Conservation (phyloP, 2,888 invertebrate species). For the Pasiphila rectangulata region DNA sequence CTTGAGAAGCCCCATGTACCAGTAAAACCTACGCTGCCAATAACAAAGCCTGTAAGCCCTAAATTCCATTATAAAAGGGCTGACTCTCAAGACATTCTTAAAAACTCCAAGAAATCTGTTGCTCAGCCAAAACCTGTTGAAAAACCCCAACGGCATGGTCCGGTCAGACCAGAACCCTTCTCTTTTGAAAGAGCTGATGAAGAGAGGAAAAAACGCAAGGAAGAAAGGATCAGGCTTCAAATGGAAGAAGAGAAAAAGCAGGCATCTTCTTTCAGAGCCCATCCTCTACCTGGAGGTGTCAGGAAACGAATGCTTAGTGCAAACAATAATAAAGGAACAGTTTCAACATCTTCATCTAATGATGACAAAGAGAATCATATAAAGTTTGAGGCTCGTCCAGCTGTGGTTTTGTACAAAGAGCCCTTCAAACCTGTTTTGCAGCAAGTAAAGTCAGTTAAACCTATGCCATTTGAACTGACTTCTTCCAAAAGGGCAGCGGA, state of each 20-base stretch:
- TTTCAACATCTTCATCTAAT: conserved; percentile 50
- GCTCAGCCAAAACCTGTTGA: conserved; percentile 38
- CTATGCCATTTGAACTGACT: conserved; percentile 81
- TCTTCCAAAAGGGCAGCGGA: conserved; percentile 84
- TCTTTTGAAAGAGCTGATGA: conserved; percentile 86
- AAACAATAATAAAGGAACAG: conserved; percentile 41
- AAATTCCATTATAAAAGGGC: conserved; percentile 61
- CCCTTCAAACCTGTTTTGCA: conserved; percentile 83
- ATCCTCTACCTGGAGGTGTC: conserved; percentile 81
- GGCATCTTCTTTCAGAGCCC: conserved; percentile 85
- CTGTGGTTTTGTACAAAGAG: conserved; percentile 81
- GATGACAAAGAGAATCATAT: conserved; percentile 68
- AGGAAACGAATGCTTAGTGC: conserved; percentile 64
- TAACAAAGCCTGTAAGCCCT: conserved; percentile 57
- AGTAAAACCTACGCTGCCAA: conserved; percentile 49
- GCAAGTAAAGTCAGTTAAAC: conserved; percentile 62
- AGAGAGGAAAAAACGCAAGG: conserved; percentile 76
- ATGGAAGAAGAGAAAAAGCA: conserved; percentile 82
- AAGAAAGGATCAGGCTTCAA: conserved; percentile 81
- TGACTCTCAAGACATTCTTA: conserved; percentile 44
- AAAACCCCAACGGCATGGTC: conserved; percentile 51
- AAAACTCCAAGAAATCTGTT: conserved; percentile 32
- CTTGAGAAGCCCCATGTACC: conserved; percentile 66
- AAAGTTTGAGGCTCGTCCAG: conserved; percentile 83
- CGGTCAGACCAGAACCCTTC: conserved; percentile 78